A percentile compares a stretch with the other conserved stretches of the same genome.
These are phyloP conservation scores for Trachymyrmex septentrionalis DNA, from an alignment of 1,140 invertebrate species.

Conservation along the genomic window DNA sequence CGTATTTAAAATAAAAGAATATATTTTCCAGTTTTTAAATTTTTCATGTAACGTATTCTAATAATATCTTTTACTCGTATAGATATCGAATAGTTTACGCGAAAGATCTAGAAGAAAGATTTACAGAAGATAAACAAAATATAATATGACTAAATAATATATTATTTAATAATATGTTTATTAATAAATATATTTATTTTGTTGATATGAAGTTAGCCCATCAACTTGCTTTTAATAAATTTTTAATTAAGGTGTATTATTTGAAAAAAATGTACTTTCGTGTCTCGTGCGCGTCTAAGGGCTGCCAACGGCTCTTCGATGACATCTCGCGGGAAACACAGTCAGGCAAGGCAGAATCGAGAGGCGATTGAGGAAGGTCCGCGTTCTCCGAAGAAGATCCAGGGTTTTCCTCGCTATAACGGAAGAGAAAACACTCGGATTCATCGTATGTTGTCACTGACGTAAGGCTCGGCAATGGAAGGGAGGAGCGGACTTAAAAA, in stretches of 20 bases:
- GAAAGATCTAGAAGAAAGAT: not conserved
- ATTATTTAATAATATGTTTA: too few relatives aligned
- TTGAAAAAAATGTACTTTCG: too few relatives aligned
- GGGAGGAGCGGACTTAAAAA: slow-evolving; percentile 64
- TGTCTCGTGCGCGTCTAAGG: not conserved
- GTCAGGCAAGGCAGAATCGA: not conserved
- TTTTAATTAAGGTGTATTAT: not conserved
- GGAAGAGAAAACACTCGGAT: slow-evolving; percentile 63
- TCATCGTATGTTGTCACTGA: slow-evolving; percentile 66
- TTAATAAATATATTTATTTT: too few relatives aligned
- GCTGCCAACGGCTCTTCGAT: not conserved
- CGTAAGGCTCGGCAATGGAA: slow-evolving; percentile 51
- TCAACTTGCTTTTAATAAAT: too few relatives aligned
- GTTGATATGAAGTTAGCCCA: too few relatives aligned
- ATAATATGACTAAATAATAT: too few relatives aligned
- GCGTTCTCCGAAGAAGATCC: not conserved
- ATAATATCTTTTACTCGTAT: slow-evolving; percentile 13
- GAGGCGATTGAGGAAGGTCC: slow-evolving; percentile 52
- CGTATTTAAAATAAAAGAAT: not conserved
- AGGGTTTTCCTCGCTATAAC: not conserved
- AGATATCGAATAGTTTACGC: too few relatives aligned
- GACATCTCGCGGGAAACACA: not conserved
- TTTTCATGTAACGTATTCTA: not conserved
- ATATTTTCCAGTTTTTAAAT: slow-evolving; percentile 4
- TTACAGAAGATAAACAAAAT: too few relatives aligned